These are phyloP conservation scores for Ramphastos sulfuratus DNA, from an alignment of 2,113 vertebrate species.

Conservation along the genomic window DNA sequence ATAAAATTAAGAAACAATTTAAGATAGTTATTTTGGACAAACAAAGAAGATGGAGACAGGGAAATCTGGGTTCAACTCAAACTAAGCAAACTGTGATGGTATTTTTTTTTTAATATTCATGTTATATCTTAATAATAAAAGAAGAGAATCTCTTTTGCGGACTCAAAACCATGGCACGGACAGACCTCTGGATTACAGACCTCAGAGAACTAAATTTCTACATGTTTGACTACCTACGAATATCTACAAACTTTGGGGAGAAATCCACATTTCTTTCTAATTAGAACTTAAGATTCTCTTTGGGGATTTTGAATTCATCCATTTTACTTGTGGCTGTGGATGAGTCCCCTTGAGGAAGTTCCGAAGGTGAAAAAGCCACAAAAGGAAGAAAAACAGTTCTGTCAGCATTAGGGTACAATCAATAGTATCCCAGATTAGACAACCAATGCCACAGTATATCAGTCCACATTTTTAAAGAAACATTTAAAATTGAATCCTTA, in stretches of 20 bases:
- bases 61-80: not conserved
- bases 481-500: conserved; percentile 13
- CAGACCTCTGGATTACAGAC: not conserved
- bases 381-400: conserved; percentile 25
- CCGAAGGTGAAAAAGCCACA: conserved; percentile 55
- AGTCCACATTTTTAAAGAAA: not conserved
- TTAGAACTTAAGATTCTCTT: not conserved
- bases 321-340: not conserved
- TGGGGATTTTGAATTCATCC: not conserved
- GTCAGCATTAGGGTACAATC: conserved; percentile 37
- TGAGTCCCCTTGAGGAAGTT: not conserved
- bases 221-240: not conserved
- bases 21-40: not conserved
- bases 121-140: not conserved
- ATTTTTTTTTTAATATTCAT: not conserved
- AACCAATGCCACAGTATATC: not conserved
- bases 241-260: not conserved
- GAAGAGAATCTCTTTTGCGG: not conserved
- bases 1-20: not conserved
- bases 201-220: not conserved
- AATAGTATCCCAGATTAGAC: conserved; percentile 52
- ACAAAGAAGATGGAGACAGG: not conserved
- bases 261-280: not conserved
- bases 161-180: not conserved
- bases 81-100: not conserved